Base-by-base conservation (phyloP, 2,113 vertebrate genomes). In the Oxygymnocypris stewartii region DNA sequence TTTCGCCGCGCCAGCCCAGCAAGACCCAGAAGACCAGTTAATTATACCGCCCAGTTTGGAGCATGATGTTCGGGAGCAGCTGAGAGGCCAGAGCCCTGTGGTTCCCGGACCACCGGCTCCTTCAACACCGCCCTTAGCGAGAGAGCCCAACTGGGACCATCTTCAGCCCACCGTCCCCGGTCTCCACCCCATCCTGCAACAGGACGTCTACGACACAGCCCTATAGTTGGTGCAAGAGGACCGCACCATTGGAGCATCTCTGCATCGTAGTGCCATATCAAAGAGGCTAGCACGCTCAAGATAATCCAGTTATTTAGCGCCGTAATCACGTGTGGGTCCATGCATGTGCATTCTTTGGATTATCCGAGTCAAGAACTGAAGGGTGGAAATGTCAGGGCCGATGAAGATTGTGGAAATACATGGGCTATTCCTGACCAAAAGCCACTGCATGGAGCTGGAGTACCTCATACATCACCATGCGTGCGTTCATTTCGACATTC, bases 171-270 rank as follows among this genome's bases (percentile, higher is more conserved):
- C 94, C n/a, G 93, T 89, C 69, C 92, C 93, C 6, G 92, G 94
- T 69, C 88, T 91, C 67, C 88, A 87, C 37, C 89, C 90, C 0
- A 89, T 93, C 18, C 74, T 92, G 63, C 96, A 96, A 47, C 96
- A 96, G 84, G 97, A 98, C 91, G 97, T 98, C 89, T 99, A 97
- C 87, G 98, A 99, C 89, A 99, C 97, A 0, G 97, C 97, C 37
- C 94, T 99, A 89, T 99, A 95, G 93, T 79, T 73, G 35, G 75
- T 61, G 44, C 77, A 79, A 85, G 59, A 88, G 84, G 88, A 88
- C 81, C 87, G 88, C 28, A 23, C 59, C 83, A 35, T 51, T 31
- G 81, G 87, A 88, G 84, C 87, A 76, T 63, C 85, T 85, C 57
- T 84, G 84, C 87, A 90, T 90, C 87, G 40, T 84, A 25, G 87